Evolutionary conservation across 2,797 vertebrate genomes (phyloP).

Genomic region (Cichlasoma orientale): DNA sequence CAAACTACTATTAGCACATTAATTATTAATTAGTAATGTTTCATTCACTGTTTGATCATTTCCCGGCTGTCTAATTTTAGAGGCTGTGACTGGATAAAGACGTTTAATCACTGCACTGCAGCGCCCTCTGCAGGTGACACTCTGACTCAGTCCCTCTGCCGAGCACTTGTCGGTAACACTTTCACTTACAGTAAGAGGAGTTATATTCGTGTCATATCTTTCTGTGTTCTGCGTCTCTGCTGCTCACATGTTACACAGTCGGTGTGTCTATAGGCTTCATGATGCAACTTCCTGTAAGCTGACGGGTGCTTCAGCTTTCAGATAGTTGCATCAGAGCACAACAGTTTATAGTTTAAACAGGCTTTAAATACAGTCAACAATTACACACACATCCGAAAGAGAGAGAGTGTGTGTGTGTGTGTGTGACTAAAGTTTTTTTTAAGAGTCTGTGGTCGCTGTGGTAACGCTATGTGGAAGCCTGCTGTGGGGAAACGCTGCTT

Average conservation of each 20-base stretch:
- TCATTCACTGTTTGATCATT: not conserved
- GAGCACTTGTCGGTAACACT: not conserved
- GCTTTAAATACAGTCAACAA: constrained; percentile 69
- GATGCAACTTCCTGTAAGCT: constrained; percentile 79
- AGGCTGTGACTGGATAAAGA: not conserved
- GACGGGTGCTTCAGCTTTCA: constrained; percentile 69
- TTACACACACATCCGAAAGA: not conserved
- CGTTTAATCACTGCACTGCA: not conserved
- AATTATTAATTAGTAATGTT: not conserved
- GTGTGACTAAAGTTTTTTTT: constrained; percentile 22
- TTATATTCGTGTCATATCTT: constrained; percentile 22
- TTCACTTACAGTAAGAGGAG: constrained; percentile 14
- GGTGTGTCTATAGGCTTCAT: constrained; percentile 71
- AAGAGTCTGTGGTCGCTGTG: constrained; percentile 14
- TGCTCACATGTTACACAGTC: constrained; percentile 51
- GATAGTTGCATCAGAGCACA: constrained; percentile 76
- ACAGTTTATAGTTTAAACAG: constrained; percentile 74
- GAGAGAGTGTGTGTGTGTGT: not conserved
- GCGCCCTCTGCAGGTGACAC: constrained; percentile 28
- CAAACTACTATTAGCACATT: not conserved
- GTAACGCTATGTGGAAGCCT: constrained; percentile 40
- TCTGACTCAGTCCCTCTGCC: not conserved
- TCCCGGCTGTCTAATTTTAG: not conserved
- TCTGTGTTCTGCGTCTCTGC: constrained; percentile 30
- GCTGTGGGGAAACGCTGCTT: constrained; percentile 48